Evolutionary conservation across 2,797 vertebrate species (phyloP).

Genomic region (Lindbergichthys nudifrons): DNA sequence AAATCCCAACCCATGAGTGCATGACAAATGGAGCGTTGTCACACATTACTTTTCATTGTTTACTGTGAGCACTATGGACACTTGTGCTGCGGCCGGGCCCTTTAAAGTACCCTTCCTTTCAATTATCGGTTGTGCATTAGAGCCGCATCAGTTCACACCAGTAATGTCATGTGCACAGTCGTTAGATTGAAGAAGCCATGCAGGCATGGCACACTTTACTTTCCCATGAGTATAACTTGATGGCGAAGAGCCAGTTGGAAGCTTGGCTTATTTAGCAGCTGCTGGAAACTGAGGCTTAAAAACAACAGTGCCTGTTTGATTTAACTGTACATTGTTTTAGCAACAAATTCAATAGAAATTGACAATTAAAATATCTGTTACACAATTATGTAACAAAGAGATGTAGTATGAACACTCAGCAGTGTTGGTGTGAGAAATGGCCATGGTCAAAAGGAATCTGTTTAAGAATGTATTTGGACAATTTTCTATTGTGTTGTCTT

Average conservation of each 20-base stretch:
- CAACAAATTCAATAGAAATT: background rate
- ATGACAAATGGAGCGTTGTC: conserved; percentile 65
- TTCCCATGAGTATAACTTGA: conserved; percentile 46
- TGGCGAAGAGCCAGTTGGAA: background rate
- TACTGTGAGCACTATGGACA: conserved; percentile 48
- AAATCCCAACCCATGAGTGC: conserved; percentile 35
- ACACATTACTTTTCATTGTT: conserved; percentile 67
- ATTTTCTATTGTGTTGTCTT: too few species aligned
- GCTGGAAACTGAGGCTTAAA: background rate
- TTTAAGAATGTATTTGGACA: too few species aligned
- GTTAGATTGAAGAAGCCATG: conserved; percentile 46
- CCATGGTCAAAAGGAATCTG: too few species aligned
- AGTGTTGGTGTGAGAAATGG: too few species aligned
- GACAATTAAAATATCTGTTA: background rate
- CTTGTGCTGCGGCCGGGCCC: conserved; percentile 42
- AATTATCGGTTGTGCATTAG: conserved; percentile 74
- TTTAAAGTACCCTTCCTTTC: conserved; percentile 61
- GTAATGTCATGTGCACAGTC: conserved; percentile 70
- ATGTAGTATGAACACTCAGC: too few species aligned
- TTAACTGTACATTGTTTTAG: too few species aligned
- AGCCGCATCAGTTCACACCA: conserved; percentile 66
- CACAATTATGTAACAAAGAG: too few species aligned
- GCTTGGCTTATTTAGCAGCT: background rate
- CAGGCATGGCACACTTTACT: conserved; percentile 41
- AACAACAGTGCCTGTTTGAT: too few species aligned